phyloP scores from a whole-genome alignment of 2,797 vertebrate genomes.

The Acipenser ruthenus region DNA sequence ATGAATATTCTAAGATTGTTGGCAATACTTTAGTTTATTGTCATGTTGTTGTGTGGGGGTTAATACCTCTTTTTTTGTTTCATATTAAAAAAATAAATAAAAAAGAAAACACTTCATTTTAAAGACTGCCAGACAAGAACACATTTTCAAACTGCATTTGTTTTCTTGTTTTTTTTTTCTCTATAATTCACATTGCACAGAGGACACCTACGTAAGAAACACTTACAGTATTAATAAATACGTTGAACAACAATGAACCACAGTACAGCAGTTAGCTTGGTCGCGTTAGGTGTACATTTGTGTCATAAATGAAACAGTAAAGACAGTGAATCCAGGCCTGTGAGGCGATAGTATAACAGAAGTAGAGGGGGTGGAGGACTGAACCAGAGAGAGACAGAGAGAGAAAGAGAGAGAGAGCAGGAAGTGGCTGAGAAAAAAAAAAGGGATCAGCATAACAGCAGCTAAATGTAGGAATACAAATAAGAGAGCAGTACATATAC shows the following conservation, averaged over 20 bases:
- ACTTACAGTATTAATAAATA: background rate
- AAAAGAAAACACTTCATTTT: background rate
- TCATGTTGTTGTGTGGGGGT: too few relatives aligned
- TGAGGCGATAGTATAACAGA: conserved; percentile 47
- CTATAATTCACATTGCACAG: background rate
- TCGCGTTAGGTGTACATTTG: background rate
- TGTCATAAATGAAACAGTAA: conserved; percentile 45
- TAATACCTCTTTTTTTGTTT: too few relatives aligned
- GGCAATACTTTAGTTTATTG: background rate
- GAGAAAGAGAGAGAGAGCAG: conserved; percentile 34
- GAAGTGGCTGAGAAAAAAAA: conserved; percentile 54
- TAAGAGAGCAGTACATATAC: conserved; percentile 35
- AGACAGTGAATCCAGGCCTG: conserved; percentile 30
- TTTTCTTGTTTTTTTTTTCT: too few relatives aligned
- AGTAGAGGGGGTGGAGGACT: conserved; percentile 57
- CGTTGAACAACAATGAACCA: conserved; percentile 28
- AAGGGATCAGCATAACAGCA: conserved; percentile 28
- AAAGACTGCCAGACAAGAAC: too few relatives aligned
- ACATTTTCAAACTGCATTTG: too few relatives aligned
- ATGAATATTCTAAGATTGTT: background rate
- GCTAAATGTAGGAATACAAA: conserved; percentile 24
- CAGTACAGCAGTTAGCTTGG: background rate
- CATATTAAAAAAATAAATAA: too few relatives aligned
- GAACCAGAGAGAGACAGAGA: conserved; percentile 37
- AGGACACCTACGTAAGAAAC: background rate